Conservation (phyloP, 2,113 vertebrate species). For the Haplochromis burtoni region DNA sequence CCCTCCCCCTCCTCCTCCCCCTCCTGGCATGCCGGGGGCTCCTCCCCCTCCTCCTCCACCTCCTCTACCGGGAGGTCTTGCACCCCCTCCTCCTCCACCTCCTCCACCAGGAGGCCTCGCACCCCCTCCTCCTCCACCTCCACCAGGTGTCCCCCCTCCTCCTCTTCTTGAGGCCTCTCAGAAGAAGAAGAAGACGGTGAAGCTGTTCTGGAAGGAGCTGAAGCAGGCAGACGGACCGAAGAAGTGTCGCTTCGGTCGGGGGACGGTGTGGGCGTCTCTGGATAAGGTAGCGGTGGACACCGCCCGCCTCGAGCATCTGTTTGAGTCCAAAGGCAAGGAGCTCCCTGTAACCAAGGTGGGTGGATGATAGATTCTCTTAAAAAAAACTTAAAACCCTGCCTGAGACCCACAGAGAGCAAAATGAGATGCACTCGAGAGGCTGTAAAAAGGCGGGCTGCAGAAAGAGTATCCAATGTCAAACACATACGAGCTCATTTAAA, state of each 20-base stretch:
- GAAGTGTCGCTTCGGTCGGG: conserved; percentile 74
- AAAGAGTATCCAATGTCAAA: background rate
- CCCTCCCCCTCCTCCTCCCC: conserved; percentile 50
- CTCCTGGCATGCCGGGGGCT: background rate
- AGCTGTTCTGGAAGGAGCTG: conserved; percentile 95
- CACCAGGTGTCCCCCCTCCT: background rate
- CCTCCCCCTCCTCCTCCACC: conserved; percentile 52
- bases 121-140: conserved; percentile 1
- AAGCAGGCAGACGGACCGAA: conserved; percentile 68
- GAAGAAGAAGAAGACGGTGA: conserved; percentile 90
- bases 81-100: conserved; percentile 61
- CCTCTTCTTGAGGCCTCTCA: background rate
- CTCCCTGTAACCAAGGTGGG: conserved; percentile 80
- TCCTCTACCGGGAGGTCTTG: background rate
- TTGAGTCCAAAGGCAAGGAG: conserved; percentile 91
- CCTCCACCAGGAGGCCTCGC: background rate
- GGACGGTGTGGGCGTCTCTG: conserved; percentile 87
- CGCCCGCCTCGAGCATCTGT: conserved; percentile 84
- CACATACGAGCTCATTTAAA: background rate
- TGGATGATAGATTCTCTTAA: background rate
- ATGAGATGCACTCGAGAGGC: background rate
- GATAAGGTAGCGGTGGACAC: conserved; percentile 82
- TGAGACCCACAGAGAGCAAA: background rate
- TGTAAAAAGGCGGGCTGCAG: background rate
- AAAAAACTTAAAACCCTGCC: background rate